Base-by-base conservation (phyloP, 2,113 vertebrate genomes). In the Misgurnus mizolepis region DNA sequence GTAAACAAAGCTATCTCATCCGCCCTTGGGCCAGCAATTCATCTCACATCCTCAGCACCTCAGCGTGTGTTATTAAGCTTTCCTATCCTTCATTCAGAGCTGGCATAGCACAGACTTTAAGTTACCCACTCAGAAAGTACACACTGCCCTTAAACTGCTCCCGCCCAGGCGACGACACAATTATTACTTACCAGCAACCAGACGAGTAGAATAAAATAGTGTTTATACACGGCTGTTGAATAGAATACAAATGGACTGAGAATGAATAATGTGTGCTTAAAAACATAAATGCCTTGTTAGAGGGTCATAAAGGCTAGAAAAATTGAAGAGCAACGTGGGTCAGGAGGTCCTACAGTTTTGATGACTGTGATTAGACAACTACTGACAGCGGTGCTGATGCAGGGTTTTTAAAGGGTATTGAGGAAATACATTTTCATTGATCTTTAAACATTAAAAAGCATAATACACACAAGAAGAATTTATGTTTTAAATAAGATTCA, bases 1-100 rank as follows among this genome's bases (percentile, higher is more conserved):
- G 84, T 80, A 81, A 86, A 88, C 86, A 87, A 89, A 88, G 79
- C 85, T 71, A 77, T 82, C 76, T 67, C 67, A 70, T 70, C 55
- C 82, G 22, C 80, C 80, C 65, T 39, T 61, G 60, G 73, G 77
- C 62, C 69, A 56, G 73, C 82, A 43, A 83, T 83, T 83, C 77
- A 69, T 85, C 58, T 83, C 75, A 78, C 76, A 87, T 85, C 82
- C 86, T 86, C 84, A 87, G 87, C 43, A 82, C 76, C 78, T 84
- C 45, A 11, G 67, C n/a, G 72, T 86, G 80, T 61, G 40, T 67
- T 64, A 53, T 60, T 77, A 43, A 18, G 34, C 73, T 75, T 45
- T 22, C 27, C 60, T 40, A 70, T 12, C 55, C 43, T 60, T 74
- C 67, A 58, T 73, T 67, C 60, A 60, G 53, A 56, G n/a, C 40